Percentiles rank a stretch among this genome's conserved stretches.
Conservation (phyloP, 2,113 vertebrate species). For the Emydura subglobosa region DNA sequence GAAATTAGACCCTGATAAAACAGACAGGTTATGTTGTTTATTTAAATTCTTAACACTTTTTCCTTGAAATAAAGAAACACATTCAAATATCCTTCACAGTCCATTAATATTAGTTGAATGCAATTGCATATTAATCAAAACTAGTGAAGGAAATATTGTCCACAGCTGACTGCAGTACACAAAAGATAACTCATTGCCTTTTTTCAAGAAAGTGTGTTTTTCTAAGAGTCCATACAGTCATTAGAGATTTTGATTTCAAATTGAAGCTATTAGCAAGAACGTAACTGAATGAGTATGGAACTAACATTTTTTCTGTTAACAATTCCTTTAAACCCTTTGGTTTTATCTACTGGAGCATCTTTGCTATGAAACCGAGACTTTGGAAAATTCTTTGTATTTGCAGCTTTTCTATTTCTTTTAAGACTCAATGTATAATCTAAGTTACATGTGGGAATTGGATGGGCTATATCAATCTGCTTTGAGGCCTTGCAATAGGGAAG, state of each 20-base stretch:
- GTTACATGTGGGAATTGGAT: background rate
- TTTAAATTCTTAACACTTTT: conserved; percentile 54
- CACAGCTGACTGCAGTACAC: background rate
- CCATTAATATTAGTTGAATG: conserved; percentile 49
- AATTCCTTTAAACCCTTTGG: background rate
- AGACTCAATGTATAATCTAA: background rate
- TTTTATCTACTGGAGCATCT: background rate
- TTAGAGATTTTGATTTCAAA: conserved; percentile 16
- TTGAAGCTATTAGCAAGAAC: background rate
- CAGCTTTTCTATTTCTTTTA: background rate
- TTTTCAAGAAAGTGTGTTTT: conserved; percentile 21
- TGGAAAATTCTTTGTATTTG: background rate
- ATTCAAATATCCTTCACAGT: conserved; percentile 55
- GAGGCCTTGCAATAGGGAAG: background rate
- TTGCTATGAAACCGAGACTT: background rate
- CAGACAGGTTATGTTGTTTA: conserved; percentile 25
- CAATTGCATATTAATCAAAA: conserved; percentile 43
- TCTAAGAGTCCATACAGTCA: background rate
- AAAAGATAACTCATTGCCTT: background rate
- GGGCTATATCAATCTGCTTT: background rate
- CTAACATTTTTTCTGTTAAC: background rate
- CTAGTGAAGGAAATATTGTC: conserved; percentile 5
- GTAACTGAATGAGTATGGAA: background rate
- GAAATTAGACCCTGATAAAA: conserved; percentile 29
- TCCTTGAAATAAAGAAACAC: conserved; percentile 24